These are phyloP conservation scores for Heliothis subflexa DNA, from an alignment of 1,140 invertebrate species.

Conservation along the genomic window DNA sequence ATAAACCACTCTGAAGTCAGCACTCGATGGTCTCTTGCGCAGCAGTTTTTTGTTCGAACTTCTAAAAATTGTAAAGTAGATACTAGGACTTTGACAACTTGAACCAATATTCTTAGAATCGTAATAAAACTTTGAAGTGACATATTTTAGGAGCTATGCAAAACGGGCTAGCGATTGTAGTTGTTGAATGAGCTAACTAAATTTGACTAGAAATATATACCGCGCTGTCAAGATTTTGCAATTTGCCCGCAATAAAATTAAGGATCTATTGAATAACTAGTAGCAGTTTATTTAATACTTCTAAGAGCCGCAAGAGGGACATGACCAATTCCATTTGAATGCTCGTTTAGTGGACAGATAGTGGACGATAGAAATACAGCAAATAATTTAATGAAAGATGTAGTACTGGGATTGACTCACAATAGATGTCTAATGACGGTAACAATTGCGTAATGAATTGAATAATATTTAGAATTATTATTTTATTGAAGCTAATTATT, in stretches of 20 bases:
- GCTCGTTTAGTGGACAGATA: not conserved
- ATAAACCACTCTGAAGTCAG: too few relatives aligned
- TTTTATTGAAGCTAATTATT: not conserved
- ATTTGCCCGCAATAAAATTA: constrained; percentile 32
- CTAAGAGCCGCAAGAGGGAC: constrained; percentile 6
- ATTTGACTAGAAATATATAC: not conserved
- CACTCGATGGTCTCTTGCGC: too few relatives aligned
- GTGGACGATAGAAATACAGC: constrained; percentile 24
- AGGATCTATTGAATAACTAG: constrained; percentile 8
- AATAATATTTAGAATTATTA: constrained; percentile 1
- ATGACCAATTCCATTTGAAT: constrained; percentile 27
- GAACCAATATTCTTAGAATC: too few relatives aligned
- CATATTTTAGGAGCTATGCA: too few relatives aligned
- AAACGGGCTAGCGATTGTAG: too few relatives aligned
- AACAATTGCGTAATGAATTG: constrained; percentile 3
- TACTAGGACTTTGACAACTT: too few relatives aligned
- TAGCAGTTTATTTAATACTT: not conserved
- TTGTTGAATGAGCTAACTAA: too few relatives aligned
- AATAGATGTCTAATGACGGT: constrained; percentile 12
- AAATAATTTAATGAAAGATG: constrained; percentile 30
- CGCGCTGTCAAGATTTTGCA: constrained; percentile 15
- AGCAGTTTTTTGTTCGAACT: too few relatives aligned
- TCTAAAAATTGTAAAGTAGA: too few relatives aligned
- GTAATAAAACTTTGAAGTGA: too few relatives aligned
- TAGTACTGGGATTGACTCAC: constrained; percentile 32